Base-by-base conservation (phyloP, 1,140 invertebrate species). In the Eueides isabella region DNA sequence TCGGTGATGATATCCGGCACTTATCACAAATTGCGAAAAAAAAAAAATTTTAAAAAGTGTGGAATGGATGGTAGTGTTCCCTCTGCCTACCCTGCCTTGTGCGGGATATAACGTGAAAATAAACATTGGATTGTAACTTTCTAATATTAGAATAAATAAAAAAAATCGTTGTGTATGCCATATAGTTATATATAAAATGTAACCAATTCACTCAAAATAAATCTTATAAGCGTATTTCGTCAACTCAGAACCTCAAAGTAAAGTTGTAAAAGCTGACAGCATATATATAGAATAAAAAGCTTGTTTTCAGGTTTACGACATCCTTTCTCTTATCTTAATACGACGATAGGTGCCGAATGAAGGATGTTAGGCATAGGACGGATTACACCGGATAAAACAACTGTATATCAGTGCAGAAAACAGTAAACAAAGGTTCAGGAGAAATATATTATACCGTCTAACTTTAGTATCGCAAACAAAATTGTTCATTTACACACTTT, bases 281-380 rank as follows among this genome's bases (percentile, higher is more conserved):
- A 72, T 70, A 72, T 70, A 75, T 67, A 75, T 64, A 80, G 77
- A 87, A 87, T 85, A 86, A 89, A 87, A 87, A 80, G 80, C 82
- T 84, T 87, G 85, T 87, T 86, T 87, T 86, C 82, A 85, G 83
- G 80, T 87, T 89, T 86, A 89, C 85, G 85, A 85, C 83, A 85
- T 83, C 85, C 82, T 76, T 87, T 86, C 80, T 80, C 85, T 89
- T 89, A 89, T 89, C 87, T 86, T 83, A 84, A 85, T 83, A 84
- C 73, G 77, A 75, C 83, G 85, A 89, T 89, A 87, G 83, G 82
- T 86, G 81, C 82, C 88, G 85, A 87, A 86, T 80, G 80, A 80
- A 83, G 76, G 76, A 81, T 84, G 82, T 84, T 83, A 81, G 77
- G 79, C 66, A 67, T 70, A 80, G 75, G 80, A 79, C 65, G 82